Conservation (phyloP, 2,797 vertebrate species). For the Micromesistius poutassou region DNA sequence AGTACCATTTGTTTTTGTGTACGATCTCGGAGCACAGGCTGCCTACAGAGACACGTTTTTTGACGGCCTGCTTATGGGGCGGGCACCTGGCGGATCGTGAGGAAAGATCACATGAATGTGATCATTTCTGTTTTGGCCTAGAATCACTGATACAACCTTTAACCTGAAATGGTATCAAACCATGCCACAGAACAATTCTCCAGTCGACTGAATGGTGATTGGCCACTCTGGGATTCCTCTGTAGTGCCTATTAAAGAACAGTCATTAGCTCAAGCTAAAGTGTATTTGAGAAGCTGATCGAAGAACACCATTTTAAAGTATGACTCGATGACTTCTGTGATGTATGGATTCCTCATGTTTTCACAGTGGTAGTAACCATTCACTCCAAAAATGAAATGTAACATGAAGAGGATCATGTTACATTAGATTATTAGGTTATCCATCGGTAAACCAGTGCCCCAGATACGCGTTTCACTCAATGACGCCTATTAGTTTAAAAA, state of each 20-base stretch:
- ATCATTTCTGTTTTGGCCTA: no score
- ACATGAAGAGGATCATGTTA: slow-evolving; percentile 1
- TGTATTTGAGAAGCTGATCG: background rate
- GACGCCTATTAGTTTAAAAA: slow-evolving; percentile 47
- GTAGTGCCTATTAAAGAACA: background rate
- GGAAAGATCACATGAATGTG: no score
- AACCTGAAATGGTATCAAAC: background rate
- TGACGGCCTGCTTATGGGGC: no score
- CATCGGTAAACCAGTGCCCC: background rate
- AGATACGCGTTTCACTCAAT: slow-evolving; percentile 18
- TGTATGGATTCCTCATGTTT: background rate
- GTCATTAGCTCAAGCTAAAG: background rate
- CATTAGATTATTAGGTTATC: background rate
- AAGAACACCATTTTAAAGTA: background rate
- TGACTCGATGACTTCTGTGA: background rate
- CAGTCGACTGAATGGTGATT: background rate
- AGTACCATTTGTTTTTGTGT: no score
- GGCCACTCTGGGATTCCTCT: background rate
- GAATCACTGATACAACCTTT: no score
- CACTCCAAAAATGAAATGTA: background rate
- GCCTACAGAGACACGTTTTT: no score
- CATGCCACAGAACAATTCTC: background rate
- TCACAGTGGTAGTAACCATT: background rate
- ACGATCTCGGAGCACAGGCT: no score
- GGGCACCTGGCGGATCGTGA: no score